Percentiles rank a stretch among this genome's conserved stretches.
phyloP scores from a whole-genome alignment of 2,113 vertebrate species.

The Petroica traversi region DNA sequence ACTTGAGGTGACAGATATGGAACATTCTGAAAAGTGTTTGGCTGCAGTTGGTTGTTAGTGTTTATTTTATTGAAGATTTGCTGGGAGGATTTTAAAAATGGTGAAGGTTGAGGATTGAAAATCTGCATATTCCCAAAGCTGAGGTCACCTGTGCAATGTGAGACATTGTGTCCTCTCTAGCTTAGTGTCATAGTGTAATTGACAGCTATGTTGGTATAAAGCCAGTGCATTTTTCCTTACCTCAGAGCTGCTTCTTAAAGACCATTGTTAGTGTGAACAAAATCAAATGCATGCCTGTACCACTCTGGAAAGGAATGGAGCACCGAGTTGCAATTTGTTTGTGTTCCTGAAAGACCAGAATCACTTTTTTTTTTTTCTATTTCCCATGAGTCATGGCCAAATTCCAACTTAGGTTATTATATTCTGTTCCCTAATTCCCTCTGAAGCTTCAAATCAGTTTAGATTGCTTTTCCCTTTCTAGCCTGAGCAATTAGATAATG shows the following conservation, averaged over 20 bases:
- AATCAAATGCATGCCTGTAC: background rate
- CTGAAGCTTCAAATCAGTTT: constrained; percentile 50
- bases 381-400: background rate
- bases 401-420: constrained; percentile 50
- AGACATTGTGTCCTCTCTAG: background rate
- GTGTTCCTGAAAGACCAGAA: background rate
- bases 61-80: background rate
- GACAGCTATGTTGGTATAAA: background rate
- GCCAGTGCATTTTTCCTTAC: background rate
- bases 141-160: background rate
- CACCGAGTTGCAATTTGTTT: background rate
- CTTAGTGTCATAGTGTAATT: background rate
- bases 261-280: background rate
- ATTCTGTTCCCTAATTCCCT: constrained; percentile 49
- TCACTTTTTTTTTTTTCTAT: background rate
- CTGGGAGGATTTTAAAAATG: background rate
- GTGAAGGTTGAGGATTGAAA: background rate
- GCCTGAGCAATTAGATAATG: constrained; percentile 38
- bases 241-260: background rate
- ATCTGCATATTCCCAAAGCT: background rate
- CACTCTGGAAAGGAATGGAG: background rate
- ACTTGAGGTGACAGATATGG: background rate
- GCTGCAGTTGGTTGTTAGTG: background rate
- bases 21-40: background rate
- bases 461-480: constrained; percentile 50